Percentiles rank a stretch among this genome's conserved stretches.
Evolutionary conservation across 2,888 invertebrate genomes (phyloP).

Genomic region (Balanococcus diminutus): DNA sequence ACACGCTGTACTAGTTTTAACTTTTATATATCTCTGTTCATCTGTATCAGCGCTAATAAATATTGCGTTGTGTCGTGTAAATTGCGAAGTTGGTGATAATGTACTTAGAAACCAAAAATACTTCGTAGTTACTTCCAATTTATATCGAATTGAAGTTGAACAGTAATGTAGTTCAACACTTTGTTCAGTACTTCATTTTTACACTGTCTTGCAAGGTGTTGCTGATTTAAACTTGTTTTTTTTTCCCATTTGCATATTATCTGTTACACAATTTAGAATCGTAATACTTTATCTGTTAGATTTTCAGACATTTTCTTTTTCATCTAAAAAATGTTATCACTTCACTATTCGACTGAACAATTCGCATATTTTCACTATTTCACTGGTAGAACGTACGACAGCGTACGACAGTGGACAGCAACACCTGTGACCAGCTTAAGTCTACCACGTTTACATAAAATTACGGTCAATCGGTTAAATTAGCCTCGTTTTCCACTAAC

Average conservation of each 20-base stretch:
- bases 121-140: background rate
- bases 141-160: background rate
- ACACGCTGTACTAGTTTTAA: background rate
- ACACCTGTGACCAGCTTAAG: background rate
- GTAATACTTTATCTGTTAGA: too few relatives aligned
- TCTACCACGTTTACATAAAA: background rate
- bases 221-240: too few relatives aligned
- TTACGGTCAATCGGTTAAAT: background rate
- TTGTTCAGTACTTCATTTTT: too few relatives aligned
- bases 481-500: background rate
- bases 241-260: background rate
- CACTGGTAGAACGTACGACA: too few relatives aligned
- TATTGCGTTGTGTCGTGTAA: background rate
- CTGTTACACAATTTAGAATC: too few relatives aligned
- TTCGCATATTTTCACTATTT: too few relatives aligned
- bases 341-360: too few relatives aligned
- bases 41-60: too few relatives aligned
- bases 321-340: too few relatives aligned
- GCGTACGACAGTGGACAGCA: background rate
- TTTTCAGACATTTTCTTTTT: too few relatives aligned
- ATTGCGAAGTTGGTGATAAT: background rate
- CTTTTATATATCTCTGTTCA: background rate
- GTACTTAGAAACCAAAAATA: background rate
- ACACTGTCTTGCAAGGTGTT: too few relatives aligned
- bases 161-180: background rate